These are phyloP conservation scores for Eutrigla gurnardus DNA, from an alignment of 2,797 vertebrate genomes.

Conservation along the genomic window DNA sequence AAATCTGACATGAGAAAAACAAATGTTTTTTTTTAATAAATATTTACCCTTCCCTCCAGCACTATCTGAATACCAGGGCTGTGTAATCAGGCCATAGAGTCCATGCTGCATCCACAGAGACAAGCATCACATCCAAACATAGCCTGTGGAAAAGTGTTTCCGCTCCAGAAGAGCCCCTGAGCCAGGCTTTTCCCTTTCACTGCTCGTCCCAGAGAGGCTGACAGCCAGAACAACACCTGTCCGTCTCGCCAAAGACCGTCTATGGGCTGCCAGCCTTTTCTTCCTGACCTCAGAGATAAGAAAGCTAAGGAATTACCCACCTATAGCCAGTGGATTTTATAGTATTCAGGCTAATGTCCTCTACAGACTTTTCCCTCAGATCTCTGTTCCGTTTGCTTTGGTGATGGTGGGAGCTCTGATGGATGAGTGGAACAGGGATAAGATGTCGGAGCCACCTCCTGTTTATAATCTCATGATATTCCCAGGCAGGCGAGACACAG, in stretches of 20 bases:
- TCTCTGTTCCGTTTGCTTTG: conserved; percentile 53
- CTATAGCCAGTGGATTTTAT: conserved; percentile 22
- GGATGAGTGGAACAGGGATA: conserved; percentile 64
- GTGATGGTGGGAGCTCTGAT: conserved; percentile 49
- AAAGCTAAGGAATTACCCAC: conserved; percentile 33
- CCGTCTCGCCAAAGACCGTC: conserved; percentile 37
- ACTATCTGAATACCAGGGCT: conserved; percentile 76
- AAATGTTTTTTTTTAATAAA: conserved; percentile 28
- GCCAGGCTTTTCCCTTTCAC: conserved; percentile 64
- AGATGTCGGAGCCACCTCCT: conserved; percentile 69
- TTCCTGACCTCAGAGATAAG: conserved; percentile 36
- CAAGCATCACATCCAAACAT: conserved; percentile 75
- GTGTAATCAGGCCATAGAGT: conserved; percentile 76
- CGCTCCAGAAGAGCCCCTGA: conserved; percentile 55
- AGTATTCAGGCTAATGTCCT: conserved; percentile 42
- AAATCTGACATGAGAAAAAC: conserved; percentile 40
- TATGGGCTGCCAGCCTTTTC: conserved; percentile 38
- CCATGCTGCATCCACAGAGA: conserved; percentile 74
- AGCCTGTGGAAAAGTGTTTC: conserved; percentile 59
- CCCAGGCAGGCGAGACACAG: conserved; percentile 64
- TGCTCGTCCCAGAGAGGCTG: conserved; percentile 48
- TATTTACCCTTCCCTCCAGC: conserved; percentile 84
- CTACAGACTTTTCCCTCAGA: conserved; percentile 35
- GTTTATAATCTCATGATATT: conserved; percentile 73
- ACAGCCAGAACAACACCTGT: conserved; percentile 66